Evolutionary conservation across 2,888 invertebrate genomes (phyloP).

Genomic region (Oegoconia quadripuncta): DNA sequence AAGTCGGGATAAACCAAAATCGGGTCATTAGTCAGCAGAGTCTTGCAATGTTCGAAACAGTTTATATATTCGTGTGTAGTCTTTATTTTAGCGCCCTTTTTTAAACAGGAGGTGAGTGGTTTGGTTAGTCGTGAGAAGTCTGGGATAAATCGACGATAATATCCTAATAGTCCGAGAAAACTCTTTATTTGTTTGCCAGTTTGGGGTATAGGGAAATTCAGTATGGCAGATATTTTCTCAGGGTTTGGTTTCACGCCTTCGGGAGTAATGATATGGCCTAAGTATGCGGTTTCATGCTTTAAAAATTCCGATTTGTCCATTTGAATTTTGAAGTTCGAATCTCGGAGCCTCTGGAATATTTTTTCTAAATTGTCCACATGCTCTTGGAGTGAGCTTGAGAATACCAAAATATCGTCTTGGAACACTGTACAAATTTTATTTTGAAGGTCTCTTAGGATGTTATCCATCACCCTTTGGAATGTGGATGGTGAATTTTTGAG

Average conservation of each 20-base stretch:
- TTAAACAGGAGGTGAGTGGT: slow-evolving; percentile 14
- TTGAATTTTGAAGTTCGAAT: background rate
- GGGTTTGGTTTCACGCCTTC: slow-evolving; percentile 26
- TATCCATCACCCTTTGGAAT: slow-evolving; percentile 7
- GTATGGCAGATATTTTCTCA: slow-evolving; percentile 19
- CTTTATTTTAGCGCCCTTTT: slow-evolving; percentile 1
- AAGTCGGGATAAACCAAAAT: slow-evolving; percentile 20
- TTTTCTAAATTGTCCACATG: background rate
- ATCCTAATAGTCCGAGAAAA: slow-evolving; percentile 29
- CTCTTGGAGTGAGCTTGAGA: slow-evolving; percentile 3
- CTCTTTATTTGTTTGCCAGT: slow-evolving; percentile 23
- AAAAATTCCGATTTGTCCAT: too few relatives aligned
- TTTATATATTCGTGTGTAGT: background rate
- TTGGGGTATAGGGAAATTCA: background rate
- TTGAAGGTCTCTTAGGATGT: background rate
- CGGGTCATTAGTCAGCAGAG: slow-evolving; percentile 1
- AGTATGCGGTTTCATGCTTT: background rate
- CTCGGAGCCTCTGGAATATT: background rate
- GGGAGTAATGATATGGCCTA: background rate
- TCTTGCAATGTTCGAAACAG: slow-evolving; percentile 10
- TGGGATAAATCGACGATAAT: slow-evolving; percentile 29
- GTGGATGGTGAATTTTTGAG: too few relatives aligned
- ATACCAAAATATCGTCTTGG: slow-evolving; percentile 3
- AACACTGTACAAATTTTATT: background rate
- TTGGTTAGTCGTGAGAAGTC: slow-evolving; percentile 25